Evolutionary conservation across 1,140 invertebrate species (phyloP), one percentile per base, ranked within the genome.

Genomic region (Euschistus heros): DNA sequence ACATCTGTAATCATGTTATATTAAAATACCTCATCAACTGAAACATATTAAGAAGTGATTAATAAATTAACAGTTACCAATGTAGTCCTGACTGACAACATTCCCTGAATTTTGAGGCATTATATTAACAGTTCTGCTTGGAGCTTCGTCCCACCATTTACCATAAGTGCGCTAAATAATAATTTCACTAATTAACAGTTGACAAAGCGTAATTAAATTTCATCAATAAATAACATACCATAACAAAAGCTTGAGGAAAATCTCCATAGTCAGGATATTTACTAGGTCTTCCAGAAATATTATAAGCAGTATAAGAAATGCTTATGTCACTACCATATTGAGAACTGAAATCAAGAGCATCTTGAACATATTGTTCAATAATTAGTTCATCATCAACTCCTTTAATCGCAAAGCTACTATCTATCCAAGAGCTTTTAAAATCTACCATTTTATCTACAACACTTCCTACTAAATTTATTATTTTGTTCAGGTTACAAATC

Each of bases 201-300:
- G 60, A 13, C 17, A 4, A 17, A 7, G 17, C 14, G 18, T 46
- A 62, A 7, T 17, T 37, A 37, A 37, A 10, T 37, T 10, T 37
- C 10, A 37, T 37, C 10, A 50, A 50, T 50, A 18, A 50, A 50
- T 50, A 30, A 75, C 74, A 79, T 81, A 93, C 91, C 84, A 93
- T 87, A 62, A 91, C 87, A 81, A 88, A 93, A 54, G 89, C 84
- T 74, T 92, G 87, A 14, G 90, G 87, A 80, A 87, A 93, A 74
- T 94, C 92, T 54, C 91, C 91, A 77, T 94, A 93, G 66, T 83
- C 81, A 1, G 91, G 91, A 80, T 86, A 94, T 74, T 91, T 89
- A 18, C 82, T 85, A 2, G 88, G 86, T 71, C 85, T 84, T 10
- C 91, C 91, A 65, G 86, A 82, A 67, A 95, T 80, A 76, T 94